These are phyloP conservation scores for Arrhopalites spinosus DNA, from an alignment of 2,888 invertebrate genomes.

Conservation along the genomic window DNA sequence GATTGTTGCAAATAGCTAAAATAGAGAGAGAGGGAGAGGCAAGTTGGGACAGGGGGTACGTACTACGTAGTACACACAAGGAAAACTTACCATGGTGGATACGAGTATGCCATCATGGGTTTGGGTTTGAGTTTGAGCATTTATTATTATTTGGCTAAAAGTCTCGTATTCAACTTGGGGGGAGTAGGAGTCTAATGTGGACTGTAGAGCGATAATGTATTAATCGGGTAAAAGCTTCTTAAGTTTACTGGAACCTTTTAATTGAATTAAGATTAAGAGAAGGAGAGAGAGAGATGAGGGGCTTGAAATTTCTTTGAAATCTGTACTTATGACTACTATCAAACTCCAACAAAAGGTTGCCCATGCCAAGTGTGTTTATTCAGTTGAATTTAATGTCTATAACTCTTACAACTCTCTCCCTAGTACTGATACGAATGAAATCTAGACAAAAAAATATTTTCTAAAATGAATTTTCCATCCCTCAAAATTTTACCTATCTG, in stretches of 20 bases:
- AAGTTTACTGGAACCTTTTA: constrained; percentile 39
- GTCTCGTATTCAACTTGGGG: not conserved
- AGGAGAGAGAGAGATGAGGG: constrained; percentile 33
- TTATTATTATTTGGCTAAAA: not conserved
- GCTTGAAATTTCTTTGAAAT: constrained; percentile 33
- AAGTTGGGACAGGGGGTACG: too few species aligned
- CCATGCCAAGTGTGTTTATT: not conserved
- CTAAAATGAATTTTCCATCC: not conserved
- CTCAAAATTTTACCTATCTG: not conserved
- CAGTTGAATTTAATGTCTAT: not conserved
- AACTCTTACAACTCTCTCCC: not conserved
- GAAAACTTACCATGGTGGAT: too few species aligned
- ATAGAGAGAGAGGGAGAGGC: too few species aligned
- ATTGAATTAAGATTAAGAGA: constrained; percentile 40
- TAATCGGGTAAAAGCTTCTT: constrained; percentile 39
- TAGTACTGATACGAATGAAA: not conserved
- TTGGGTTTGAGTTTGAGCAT: not conserved
- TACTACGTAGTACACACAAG: too few species aligned
- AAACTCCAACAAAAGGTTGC: too few species aligned
- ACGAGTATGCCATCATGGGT: too few species aligned
- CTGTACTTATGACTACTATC: not conserved
- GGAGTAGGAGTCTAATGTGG: not conserved
- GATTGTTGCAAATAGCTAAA: too few species aligned
- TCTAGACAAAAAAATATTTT: not conserved
- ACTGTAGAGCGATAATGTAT: constrained; percentile 29